These are phyloP conservation scores for Bovichtus diacanthus DNA, from an alignment of 2,797 vertebrate species.

Conservation along the genomic window DNA sequence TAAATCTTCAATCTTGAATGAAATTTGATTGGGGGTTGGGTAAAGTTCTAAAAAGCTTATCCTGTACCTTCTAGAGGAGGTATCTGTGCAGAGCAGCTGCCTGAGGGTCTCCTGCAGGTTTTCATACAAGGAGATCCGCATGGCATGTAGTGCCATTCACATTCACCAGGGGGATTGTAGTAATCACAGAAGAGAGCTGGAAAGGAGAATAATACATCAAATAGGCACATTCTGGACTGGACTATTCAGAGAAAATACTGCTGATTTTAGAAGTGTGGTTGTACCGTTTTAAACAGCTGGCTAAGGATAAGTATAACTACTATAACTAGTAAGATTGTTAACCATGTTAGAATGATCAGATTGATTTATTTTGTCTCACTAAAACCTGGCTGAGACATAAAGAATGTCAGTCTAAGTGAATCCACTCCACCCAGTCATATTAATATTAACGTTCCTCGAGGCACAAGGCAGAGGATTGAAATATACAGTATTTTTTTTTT, in stretches of 20 bases:
- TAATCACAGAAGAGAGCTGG: conserved; percentile 94
- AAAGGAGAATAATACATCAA: conserved; percentile 20
- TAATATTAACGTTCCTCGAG: no score
- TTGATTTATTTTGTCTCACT: no score
- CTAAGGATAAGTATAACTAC: no score
- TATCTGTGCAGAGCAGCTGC: conserved; percentile 74
- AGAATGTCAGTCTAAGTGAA: no score
- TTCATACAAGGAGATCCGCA: conserved; percentile 85
- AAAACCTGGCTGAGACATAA: no score
- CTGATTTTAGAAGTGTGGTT: neutral
- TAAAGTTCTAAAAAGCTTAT: neutral
- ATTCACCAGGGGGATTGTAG: conserved; percentile 88
- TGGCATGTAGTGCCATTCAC: conserved; percentile 92
- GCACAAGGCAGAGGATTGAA: no score
- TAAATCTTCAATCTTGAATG: neutral
- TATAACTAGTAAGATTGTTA: no score
- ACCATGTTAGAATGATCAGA: no score
- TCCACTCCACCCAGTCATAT: no score
- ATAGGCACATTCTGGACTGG: neutral
- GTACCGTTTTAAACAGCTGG: neutral
- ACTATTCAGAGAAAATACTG: neutral
- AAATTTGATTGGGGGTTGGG: neutral
- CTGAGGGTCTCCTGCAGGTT: conserved; percentile 74
- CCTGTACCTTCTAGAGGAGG: conserved; percentile 66
- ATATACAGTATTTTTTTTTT: no score